Evolutionary conservation across 1,140 invertebrate species (phyloP), one percentile per base, ranked within the genome.

Genomic region (Bombus confusus): DNA sequence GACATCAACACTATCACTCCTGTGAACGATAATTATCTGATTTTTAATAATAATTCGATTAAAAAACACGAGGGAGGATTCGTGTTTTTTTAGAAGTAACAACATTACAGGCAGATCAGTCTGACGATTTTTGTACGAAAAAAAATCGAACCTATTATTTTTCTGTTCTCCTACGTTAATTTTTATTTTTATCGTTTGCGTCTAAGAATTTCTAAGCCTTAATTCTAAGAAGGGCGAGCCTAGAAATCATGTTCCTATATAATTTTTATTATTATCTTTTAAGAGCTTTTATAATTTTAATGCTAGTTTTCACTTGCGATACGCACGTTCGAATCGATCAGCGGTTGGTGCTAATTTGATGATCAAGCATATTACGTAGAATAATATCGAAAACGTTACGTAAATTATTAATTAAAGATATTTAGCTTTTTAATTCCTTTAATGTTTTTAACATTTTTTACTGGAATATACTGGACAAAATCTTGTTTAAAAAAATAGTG

Each of bases 1-100:
- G 81, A 31, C 84, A 74, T 68, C 80, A 31, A 39, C 75, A 86
- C 84, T 86, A 88, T 59, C 66, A 57, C 57, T 62, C 89, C 13
- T 64, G 75, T 34, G 66, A 87, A n/a, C 37, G 64, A 68, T 89
- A 89, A 72, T 80, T 22, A 76, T 71, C 47, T 9, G 66, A 81
- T 85, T 79, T 31, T 10, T 6, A 39, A 39, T 39, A 28, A 10
- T 52, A 13, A 34, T 64, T 34, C 28, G 2, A 64, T 31, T 68
- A 62, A 37, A 28, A 64, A 18, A 43, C 75, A 18, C 15, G 18
- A 88, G 79, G 15, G 57, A 52, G 41, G 10, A 52, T 41, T 22
- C 12, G 31, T 1, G 10, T 39, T 39, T n/a, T n/a, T n/a, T 18
- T 37, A 22, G 5, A 22, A 3, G 28, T 15, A 13, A 25, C 0